Evolutionary conservation across 2,888 invertebrate genomes (phyloP).

Genomic region (Heteromyza rotundicornis): DNA sequence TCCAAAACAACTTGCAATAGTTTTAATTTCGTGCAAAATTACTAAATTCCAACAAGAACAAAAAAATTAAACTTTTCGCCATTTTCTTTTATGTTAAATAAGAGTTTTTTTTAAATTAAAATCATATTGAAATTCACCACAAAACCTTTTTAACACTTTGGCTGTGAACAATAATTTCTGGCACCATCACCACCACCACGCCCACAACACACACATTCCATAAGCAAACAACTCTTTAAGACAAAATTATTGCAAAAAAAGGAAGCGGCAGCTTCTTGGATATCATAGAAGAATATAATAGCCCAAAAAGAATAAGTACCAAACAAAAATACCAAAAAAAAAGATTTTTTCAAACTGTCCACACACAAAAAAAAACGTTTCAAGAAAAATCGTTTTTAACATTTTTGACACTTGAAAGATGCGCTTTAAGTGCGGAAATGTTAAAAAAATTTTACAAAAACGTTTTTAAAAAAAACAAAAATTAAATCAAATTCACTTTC

Average conservation of each 20-base stretch:
- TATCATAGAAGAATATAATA: conserved; percentile 56
- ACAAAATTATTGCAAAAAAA: not conserved
- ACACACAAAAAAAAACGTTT: not conserved
- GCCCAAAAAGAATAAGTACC: conserved; percentile 31
- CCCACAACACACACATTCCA: not conserved
- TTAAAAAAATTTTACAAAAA: not conserved
- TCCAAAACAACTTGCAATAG: conserved; percentile 51
- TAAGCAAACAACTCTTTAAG: not conserved
- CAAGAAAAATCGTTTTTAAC: not conserved
- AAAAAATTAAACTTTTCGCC: conserved; percentile 14
- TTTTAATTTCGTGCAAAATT: conserved; percentile 51
- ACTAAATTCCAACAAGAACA: conserved; percentile 7
- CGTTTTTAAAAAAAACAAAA: not conserved
- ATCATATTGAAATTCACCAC: not conserved
- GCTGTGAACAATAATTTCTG: conserved; percentile 1
- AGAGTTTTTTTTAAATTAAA: no score
- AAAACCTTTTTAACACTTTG: conserved; percentile 9
- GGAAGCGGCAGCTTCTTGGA: conserved; percentile 48
- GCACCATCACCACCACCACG: conserved; percentile 10
- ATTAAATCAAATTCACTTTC: no score
- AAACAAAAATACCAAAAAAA: no score
- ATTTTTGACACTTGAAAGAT: not conserved
- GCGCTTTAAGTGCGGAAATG: not conserved
- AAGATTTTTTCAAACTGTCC: no score
- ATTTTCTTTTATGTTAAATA: no score